A percentile compares a stretch with the other conserved stretches of the same genome.
Evolutionary conservation across 92 coral and sea anemone genomes (phyloP).

Genomic region (Phenganax marumi): DNA sequence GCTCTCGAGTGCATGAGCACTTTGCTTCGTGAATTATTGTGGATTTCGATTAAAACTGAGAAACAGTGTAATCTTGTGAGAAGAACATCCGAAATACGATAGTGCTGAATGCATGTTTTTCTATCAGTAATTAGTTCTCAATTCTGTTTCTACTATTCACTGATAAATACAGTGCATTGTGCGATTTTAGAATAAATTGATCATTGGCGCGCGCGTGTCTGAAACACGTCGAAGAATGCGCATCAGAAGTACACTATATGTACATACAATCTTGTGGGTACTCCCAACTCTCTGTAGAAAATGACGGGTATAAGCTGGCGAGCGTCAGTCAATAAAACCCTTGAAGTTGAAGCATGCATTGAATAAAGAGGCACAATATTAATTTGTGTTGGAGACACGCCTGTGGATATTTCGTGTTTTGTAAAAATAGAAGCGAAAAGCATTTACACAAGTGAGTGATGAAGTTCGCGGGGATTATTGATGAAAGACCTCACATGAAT

Average conservation of each 20-base stretch:
- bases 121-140: not conserved
- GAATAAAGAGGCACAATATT: not conserved
- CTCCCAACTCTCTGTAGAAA: no score
- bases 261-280: not conserved
- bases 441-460: not conserved
- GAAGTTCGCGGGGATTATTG: not conserved
- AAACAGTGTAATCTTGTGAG: not conserved
- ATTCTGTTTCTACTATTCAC: not conserved
- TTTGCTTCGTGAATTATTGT: not conserved
- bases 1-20: no score
- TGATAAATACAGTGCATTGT: not conserved
- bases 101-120: not conserved
- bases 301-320: not conserved
- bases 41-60: not conserved
- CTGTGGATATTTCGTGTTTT: not conserved
- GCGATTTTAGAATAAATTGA: not conserved
- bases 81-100: not conserved
- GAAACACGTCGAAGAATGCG: not conserved
- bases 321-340: no score
- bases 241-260: not conserved
- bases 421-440: not conserved
- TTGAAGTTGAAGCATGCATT: not conserved
- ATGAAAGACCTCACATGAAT: not conserved
- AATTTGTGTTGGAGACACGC: constrained; percentile 3
- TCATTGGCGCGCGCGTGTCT: not conserved